phyloP scores from a whole-genome alignment of 1,140 invertebrate species.

The Orius insidiosus region DNA sequence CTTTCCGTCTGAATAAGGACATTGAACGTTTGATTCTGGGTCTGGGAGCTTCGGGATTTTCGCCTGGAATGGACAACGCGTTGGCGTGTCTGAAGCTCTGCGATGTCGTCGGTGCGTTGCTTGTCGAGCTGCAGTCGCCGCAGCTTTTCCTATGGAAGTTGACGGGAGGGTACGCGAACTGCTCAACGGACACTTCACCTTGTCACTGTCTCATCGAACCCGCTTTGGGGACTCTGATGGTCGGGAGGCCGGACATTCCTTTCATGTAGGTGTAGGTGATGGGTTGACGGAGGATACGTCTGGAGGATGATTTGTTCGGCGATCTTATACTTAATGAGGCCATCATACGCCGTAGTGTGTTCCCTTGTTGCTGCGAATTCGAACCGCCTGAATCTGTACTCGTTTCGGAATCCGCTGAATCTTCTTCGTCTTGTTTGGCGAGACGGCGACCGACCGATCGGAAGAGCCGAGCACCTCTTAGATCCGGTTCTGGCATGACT shows the following conservation, averaged over 20 bases:
- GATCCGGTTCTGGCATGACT: constrained; percentile 5
- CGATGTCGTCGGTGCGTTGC: too few species aligned
- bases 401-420: constrained; percentile 16
- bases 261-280: constrained; percentile 59
- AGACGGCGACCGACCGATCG: constrained; percentile 14
- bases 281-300: constrained; percentile 50
- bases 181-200: too few species aligned
- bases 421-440: constrained; percentile 12
- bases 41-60: too few species aligned
- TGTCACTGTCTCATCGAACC: constrained; percentile 20
- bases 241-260: constrained; percentile 58
- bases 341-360: constrained; percentile 12
- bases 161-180: too few species aligned
- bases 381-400: constrained; percentile 8
- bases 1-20: too few species aligned
- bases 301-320: constrained; percentile 20
- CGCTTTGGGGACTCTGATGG: constrained; percentile 50
- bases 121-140: too few species aligned
- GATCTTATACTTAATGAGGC: constrained; percentile 13
- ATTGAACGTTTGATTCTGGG: too few species aligned
- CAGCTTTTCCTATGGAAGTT: too few species aligned
- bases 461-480: constrained; percentile 17
- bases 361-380: background rate
- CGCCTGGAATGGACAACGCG: too few species aligned
- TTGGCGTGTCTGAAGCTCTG: too few species aligned